Base-by-base conservation (phyloP, 2,888 invertebrate species). In the Eugnorisma glareosa region DNA sequence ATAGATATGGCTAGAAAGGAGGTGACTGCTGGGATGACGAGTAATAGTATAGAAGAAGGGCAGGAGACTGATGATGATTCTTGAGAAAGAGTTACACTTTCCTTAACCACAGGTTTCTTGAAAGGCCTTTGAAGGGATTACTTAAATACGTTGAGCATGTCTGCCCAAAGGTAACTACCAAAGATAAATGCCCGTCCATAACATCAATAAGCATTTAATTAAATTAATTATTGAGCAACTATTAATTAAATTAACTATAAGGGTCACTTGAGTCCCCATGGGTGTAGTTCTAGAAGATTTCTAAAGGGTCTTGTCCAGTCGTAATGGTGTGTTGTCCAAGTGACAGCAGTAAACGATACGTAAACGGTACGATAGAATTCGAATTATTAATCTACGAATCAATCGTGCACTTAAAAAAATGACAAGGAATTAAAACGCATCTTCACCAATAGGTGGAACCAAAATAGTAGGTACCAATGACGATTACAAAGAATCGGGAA, bases 251-350 rank as follows among this genome's bases (percentile, higher is more conserved):
- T 83, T 75, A 77, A 69, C 70, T 68, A 48, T 66, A 61, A 77
- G 88, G 84, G 88, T 82, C 86, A 80, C 75, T 82, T 54, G n/a
- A 76, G 75, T 28, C 70, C 86, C 77, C 88, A 80, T 79, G 86
- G 77, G 88, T 77, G 87, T 84, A 88, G 88, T 89, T 90, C 84
- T 84, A 81, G 79, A 86, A 89, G 90, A 91, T 89, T 91, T 91
- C 89, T 78, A 88, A 86, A 88, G 88, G 88, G 77, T 75, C 67
- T 83, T 80, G 84, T 85, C 81, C 79, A 51, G 76, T 81, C 66
- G 35, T 71, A 84, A 80, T 69, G 77, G 31, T 8, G 61, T 51
- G 24, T 73, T 87, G 73, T 77, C 11, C 75, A 90, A 88, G 81
- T 63, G 31, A 82, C 13, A 76, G 66, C 48, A n/a, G n/a, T 13